These are phyloP conservation scores for Salminus brasiliensis DNA, from an alignment of 2,113 vertebrate species.

Conservation along the genomic window DNA sequence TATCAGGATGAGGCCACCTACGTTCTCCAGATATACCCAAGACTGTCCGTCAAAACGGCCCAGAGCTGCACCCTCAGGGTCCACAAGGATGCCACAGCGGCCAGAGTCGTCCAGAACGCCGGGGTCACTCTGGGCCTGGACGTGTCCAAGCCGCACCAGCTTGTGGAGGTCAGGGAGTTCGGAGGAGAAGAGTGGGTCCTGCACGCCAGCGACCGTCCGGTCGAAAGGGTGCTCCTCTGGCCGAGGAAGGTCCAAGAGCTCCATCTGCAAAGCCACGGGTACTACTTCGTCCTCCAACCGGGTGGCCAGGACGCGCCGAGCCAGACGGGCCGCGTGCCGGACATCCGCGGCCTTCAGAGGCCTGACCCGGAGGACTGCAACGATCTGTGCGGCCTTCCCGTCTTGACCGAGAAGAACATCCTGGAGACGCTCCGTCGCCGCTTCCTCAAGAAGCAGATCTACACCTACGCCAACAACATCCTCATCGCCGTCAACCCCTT, in stretches of 20 bases:
- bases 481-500: slow-evolving; percentile 94
- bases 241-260: slow-evolving; percentile 80
- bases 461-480: slow-evolving; percentile 89
- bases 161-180: slow-evolving; percentile 84
- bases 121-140: slow-evolving; percentile 78
- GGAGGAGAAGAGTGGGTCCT: slow-evolving; percentile 81
- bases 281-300: slow-evolving; percentile 87
- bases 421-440: slow-evolving; percentile 81
- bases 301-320: slow-evolving; percentile 64
- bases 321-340: slow-evolving; percentile 45
- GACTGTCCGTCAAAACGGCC: slow-evolving; percentile 65
- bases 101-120: slow-evolving; percentile 78
- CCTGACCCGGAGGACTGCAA: slow-evolving; percentile 77
- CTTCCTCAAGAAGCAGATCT: slow-evolving; percentile 87
- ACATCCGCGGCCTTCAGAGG: slow-evolving; percentile 73
- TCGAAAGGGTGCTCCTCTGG: slow-evolving; percentile 86
- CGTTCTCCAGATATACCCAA: slow-evolving; percentile 86
- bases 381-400: slow-evolving; percentile 87
- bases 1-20: slow-evolving; percentile 68
- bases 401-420: slow-evolving; percentile 80
- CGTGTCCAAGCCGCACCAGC: slow-evolving; percentile 70
- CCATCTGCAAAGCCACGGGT: slow-evolving; percentile 80
- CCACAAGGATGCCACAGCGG: slow-evolving; percentile 73
- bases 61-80: slow-evolving; percentile 81
- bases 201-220: slow-evolving; percentile 75